These are phyloP conservation scores for Gallinago media DNA, from an alignment of 2,113 vertebrate genomes.

Conservation along the genomic window DNA sequence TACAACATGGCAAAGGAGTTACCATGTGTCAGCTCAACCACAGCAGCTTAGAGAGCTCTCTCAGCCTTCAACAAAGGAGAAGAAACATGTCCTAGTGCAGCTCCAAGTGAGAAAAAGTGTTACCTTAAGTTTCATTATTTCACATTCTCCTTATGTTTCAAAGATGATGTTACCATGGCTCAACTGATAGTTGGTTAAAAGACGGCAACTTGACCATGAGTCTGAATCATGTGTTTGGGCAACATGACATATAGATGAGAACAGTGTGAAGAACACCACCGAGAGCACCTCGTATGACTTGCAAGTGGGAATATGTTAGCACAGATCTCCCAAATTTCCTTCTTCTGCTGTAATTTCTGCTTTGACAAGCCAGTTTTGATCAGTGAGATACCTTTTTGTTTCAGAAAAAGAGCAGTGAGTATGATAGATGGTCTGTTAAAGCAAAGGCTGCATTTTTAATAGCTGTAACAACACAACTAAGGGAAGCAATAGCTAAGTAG, in stretches of 20 bases:
- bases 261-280: background rate
- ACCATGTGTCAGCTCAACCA: background rate
- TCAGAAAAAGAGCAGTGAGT: background rate
- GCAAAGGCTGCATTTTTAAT: background rate
- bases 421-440: background rate
- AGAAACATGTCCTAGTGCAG: background rate
- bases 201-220: background rate
- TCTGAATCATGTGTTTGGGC: background rate
- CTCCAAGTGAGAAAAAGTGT: background rate
- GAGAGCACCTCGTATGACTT: background rate
- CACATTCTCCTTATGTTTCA: background rate
- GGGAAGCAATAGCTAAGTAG: background rate
- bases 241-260: background rate
- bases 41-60: background rate
- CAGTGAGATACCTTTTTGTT: background rate
- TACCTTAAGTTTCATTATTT: background rate
- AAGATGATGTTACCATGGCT: background rate
- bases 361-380: background rate
- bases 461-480: background rate
- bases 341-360: background rate
- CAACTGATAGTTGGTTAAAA: background rate
- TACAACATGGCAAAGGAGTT: background rate
- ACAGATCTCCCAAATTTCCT: background rate
- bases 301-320: background rate
- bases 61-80: background rate